Evolutionary conservation across 2,888 invertebrate species (phyloP).

Genomic region (Chrysolina haemoptera): DNA sequence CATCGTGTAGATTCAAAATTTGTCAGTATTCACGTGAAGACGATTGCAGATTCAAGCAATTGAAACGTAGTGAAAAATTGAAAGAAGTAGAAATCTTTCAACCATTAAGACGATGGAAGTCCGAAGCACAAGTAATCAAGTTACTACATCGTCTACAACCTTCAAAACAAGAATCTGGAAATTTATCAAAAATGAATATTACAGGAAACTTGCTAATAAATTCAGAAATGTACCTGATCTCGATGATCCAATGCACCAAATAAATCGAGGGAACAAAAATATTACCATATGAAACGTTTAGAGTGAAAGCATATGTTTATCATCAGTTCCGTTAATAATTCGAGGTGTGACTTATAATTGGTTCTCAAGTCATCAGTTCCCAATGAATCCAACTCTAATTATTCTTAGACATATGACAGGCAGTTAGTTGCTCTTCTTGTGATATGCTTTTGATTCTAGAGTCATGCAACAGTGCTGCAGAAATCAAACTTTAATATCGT

Average conservation of each 20-base stretch:
- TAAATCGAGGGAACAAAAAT: conserved; percentile 10
- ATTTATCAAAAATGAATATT: too few relatives aligned
- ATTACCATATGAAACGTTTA: conserved; percentile 34
- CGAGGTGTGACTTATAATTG: conserved; percentile 43
- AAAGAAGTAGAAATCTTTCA: too few relatives aligned
- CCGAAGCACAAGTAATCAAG: too few relatives aligned
- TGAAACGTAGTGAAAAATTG: too few relatives aligned
- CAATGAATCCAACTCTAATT: conserved; percentile 41
- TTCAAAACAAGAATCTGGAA: too few relatives aligned
- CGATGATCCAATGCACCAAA: neutral
- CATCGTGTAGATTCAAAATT: too few relatives aligned
- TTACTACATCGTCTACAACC: too few relatives aligned
- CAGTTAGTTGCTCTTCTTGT: conserved; percentile 49
- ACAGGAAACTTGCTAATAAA: too few relatives aligned
- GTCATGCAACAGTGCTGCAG: conserved; percentile 45
- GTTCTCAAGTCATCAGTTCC: conserved; percentile 36
- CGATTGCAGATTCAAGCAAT: too few relatives aligned
- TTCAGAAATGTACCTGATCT: too few relatives aligned
- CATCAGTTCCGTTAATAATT: conserved; percentile 39
- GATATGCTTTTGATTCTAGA: conserved; percentile 37
- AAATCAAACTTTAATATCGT: conserved; percentile 42
- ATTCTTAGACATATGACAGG: conserved; percentile 54
- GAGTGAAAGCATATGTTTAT: conserved; percentile 40
- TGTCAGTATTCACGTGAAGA: too few relatives aligned
- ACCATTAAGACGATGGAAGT: too few relatives aligned